These are phyloP conservation scores for Ashinkailepas kermadecensis DNA, from an alignment of 2,888 invertebrate genomes.

Conservation along the genomic window DNA sequence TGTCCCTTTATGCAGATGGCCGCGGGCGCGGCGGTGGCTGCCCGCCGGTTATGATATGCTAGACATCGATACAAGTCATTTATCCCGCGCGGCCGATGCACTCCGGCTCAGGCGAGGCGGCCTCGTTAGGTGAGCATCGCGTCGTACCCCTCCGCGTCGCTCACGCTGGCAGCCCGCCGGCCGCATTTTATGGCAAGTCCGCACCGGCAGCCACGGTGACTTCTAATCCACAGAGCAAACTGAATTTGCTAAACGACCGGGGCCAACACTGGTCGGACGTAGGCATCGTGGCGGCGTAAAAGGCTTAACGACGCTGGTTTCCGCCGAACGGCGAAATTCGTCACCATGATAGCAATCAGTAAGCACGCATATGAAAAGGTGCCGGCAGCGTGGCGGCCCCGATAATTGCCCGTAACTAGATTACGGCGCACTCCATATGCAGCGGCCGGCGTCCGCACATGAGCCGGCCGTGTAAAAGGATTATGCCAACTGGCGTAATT, in stretches of 20 bases:
- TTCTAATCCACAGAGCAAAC: not conserved
- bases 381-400: not conserved
- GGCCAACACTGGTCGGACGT: not conserved
- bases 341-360: not conserved
- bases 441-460: not conserved
- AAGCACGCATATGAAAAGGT: not conserved
- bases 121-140: not conserved
- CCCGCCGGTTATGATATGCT: constrained; percentile 11
- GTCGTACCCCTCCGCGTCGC: not conserved
- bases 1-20: constrained; percentile 2
- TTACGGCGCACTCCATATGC: constrained; percentile 6
- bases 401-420: not conserved
- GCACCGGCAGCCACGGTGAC: not conserved
- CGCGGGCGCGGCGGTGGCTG: not conserved
- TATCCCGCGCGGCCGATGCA: not conserved
- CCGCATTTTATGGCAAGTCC: not conserved
- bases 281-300: not conserved
- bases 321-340: constrained; percentile 11
- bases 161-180: not conserved
- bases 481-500: constrained; percentile 9
- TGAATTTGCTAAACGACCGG: not conserved
- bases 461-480: not conserved
- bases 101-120: not conserved
- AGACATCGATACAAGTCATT: constrained; percentile 13
- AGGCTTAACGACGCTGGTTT: constrained; percentile 5